phyloP scores from a whole-genome alignment of 1,140 invertebrate genomes.

The Chymomyza costata region DNA sequence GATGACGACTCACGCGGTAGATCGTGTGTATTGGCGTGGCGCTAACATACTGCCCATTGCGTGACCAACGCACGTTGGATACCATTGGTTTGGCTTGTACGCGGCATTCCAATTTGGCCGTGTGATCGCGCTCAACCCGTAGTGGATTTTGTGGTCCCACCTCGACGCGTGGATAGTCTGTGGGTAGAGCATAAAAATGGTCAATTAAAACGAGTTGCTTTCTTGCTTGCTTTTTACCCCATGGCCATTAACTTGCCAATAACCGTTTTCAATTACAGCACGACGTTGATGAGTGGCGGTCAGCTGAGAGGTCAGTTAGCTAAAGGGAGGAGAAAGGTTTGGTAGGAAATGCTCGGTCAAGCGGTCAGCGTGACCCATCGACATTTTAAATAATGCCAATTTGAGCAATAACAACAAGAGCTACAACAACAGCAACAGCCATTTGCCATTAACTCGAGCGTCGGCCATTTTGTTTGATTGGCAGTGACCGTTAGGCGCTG shows the following conservation, averaged over 20 bases:
- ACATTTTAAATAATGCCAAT: slow-evolving; percentile 67
- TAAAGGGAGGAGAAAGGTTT: too few species aligned
- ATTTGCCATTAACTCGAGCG: slow-evolving; percentile 26
- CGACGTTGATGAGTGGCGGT: slow-evolving; percentile 32
- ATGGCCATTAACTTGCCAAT: slow-evolving; percentile 67
- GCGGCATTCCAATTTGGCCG: slow-evolving; percentile 87
- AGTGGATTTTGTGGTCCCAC: slow-evolving; percentile 93
- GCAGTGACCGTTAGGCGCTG: slow-evolving; percentile 34
- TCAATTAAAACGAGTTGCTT: slow-evolving; percentile 49
- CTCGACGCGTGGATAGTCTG: slow-evolving; percentile 91
- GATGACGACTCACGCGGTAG: slow-evolving; percentile 84
- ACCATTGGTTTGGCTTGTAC: slow-evolving; percentile 93
- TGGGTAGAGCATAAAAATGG: slow-evolving; percentile 74
- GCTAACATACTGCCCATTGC: slow-evolving; percentile 87
- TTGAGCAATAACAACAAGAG: slow-evolving; percentile 40
- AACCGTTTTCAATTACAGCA: slow-evolving; percentile 68
- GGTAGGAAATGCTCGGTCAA: too few species aligned
- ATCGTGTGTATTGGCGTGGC: slow-evolving; percentile 85
- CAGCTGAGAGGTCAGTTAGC: too few species aligned
- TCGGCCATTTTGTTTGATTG: slow-evolving; percentile 52
- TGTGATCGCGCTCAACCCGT: slow-evolving; percentile 87
- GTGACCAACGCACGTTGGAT: slow-evolving; percentile 86
- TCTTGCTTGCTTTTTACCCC: slow-evolving; percentile 14
- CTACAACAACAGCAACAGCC: slow-evolving; percentile 26
- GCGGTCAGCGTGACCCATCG: slow-evolving; percentile 54